Evolutionary conservation across 2,797 vertebrate species (phyloP).

Genomic region (Gambusia yucatana): DNA sequence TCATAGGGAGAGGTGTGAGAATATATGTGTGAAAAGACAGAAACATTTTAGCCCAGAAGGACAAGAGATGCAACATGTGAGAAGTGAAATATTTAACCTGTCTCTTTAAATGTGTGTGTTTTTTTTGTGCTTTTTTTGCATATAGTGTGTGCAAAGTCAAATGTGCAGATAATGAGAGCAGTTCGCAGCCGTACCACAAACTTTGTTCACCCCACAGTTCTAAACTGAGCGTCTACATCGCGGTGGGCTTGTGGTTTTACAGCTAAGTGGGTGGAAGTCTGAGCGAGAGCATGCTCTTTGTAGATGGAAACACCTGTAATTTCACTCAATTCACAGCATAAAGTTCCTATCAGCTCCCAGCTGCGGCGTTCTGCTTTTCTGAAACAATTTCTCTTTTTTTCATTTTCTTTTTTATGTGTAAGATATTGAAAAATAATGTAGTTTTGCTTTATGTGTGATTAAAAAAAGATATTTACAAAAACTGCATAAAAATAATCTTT

Average conservation of each 20-base stretch:
- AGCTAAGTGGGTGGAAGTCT: conserved; percentile 22
- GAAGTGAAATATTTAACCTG: conserved; percentile 15
- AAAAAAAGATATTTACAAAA: background rate
- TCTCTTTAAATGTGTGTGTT: background rate
- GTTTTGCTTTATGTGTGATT: background rate
- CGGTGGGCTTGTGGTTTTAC: conserved; percentile 33
- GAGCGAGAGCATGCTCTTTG: conserved; percentile 24
- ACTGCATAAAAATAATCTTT: background rate
- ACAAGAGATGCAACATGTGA: conserved; percentile 21
- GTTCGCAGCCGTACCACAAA: conserved; percentile 18
- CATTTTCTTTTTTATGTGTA: conserved; percentile 3
- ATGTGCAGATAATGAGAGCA: conserved; percentile 8
- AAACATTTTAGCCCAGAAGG: conserved; percentile 24
- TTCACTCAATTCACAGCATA: conserved; percentile 15
- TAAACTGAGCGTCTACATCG: conserved; percentile 14
- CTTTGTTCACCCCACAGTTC: conserved; percentile 11
- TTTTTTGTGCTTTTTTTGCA: conserved; percentile 1
- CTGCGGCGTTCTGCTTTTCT: conserved; percentile 18
- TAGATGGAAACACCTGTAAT: conserved; percentile 52
- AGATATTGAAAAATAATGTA: background rate
- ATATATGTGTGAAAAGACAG: conserved; percentile 20
- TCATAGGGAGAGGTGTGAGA: conserved; percentile 20
- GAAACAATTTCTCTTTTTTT: conserved; percentile 30
- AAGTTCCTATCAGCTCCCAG: conserved; percentile 38
- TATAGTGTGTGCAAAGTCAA: conserved; percentile 10